Base-by-base conservation (phyloP, 1,140 invertebrate genomes). In the Matsumurasca onukii region DNA sequence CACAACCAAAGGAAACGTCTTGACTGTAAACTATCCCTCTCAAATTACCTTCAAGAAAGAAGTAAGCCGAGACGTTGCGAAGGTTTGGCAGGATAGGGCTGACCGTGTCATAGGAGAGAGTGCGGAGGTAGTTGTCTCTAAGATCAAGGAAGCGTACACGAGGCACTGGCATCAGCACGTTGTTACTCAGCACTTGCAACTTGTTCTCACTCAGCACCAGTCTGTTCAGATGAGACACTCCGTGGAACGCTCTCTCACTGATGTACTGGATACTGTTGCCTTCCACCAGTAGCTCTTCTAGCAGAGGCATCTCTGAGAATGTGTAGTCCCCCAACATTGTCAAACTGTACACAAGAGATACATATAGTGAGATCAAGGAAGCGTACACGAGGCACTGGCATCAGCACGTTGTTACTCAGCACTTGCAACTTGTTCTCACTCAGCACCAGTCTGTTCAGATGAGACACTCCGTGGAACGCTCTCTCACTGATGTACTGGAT, bases 301-400 rank as follows among this genome's bases (percentile, higher is more conserved):
- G 74, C 78, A 86, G 86, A 75, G 78, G 86, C 75, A 92, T 80
- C 74, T 93, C 90, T 0, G 86, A 82, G 77, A 94, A 94, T 1
- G 86, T 88, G 49, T 85, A 83, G 30, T 91, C 88, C 1, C 87
- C 89, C 66, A 93, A 82, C 75, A 89, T 88, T 30, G 85, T 84
- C 67, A 93, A 83, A 63, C 82, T 59, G 25, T 12, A 45, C 9
- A 45, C 9, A 17, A 45, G 17, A 45, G 34, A 12, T n/a, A n/a
- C n/a, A n/a, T n/a, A n/a, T n/a, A n/a, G n/a, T n/a, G n/a, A 93
- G 78, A 78, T 93, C 89, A 68, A 94, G 80, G 66, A 86, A 86
- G 68, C 85, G 82, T 0, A 93, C 78, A 1, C 83, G 84, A 2
- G 85, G 81, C 0, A 88, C 84, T 13, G 86, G 86, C 52, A 82